Evolutionary conservation across 2,888 invertebrate species (phyloP).

Genomic region (Dione vanillae): DNA sequence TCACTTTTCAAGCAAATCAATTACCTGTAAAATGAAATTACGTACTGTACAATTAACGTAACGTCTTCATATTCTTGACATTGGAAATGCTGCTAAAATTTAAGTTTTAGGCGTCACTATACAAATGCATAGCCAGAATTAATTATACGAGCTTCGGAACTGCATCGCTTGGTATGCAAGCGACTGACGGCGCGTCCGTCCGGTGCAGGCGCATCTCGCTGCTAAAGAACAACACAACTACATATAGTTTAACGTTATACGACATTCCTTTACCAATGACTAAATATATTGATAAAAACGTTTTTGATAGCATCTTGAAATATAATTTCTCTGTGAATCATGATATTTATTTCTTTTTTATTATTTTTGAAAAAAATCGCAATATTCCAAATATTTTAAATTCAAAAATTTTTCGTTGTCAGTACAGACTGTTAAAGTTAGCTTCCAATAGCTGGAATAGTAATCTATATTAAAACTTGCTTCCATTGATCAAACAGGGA

Average conservation of each 20-base stretch:
- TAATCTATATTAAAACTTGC: slow-evolving; percentile 5
- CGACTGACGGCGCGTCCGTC: slow-evolving; percentile 52
- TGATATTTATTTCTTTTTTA: not conserved
- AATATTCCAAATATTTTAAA: too few relatives aligned
- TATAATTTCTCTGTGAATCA: not conserved
- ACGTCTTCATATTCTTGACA: too few relatives aligned
- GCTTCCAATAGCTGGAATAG: too few relatives aligned
- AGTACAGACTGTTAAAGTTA: too few relatives aligned
- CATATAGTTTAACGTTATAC: not conserved
- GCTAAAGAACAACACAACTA: slow-evolving; percentile 24
- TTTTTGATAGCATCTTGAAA: not conserved
- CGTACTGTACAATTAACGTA: too few relatives aligned
- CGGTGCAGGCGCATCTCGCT: slow-evolving; percentile 46
- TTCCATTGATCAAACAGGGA: slow-evolving; percentile 28
- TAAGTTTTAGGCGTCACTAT: not conserved
- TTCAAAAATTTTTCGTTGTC: too few relatives aligned
- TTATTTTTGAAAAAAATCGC: not conserved
- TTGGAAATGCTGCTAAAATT: not conserved
- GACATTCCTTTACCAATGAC: slow-evolving; percentile 3
- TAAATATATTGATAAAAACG: slow-evolving; percentile 14
- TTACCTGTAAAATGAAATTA: too few relatives aligned
- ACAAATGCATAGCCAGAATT: slow-evolving; percentile 55
- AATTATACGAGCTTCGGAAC: slow-evolving; percentile 70
- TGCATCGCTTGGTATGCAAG: slow-evolving; percentile 63
- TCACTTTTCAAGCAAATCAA: too few relatives aligned